Evolutionary conservation across 2,113 vertebrate species (phyloP).

Genomic region (Semnopithecus entellus): DNA sequence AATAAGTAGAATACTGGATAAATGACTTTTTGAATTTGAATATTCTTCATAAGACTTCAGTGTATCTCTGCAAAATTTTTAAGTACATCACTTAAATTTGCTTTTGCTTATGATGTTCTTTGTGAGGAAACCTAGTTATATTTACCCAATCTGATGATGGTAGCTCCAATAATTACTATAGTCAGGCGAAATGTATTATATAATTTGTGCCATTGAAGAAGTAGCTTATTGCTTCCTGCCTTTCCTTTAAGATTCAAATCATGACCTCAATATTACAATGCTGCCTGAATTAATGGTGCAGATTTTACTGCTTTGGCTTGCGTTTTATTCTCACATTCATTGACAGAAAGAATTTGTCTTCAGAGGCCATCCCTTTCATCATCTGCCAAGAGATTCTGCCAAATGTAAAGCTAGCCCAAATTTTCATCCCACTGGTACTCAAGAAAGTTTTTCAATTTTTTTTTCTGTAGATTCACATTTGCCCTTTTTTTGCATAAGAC

Average conservation of each 20-base stretch:
- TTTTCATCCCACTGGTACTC: conserved; percentile 28
- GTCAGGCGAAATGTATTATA: not conserved
- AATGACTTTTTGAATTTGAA: not conserved
- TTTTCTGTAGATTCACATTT: not conserved
- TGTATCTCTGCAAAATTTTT: not conserved
- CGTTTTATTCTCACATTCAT: not conserved
- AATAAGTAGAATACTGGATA: not conserved
- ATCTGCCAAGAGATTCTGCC: not conserved
- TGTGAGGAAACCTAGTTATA: not conserved
- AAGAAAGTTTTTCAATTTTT: not conserved
- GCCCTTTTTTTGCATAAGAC: not conserved
- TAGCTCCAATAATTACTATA: not conserved
- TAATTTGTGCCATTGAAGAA: not conserved
- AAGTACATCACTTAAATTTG: not conserved
- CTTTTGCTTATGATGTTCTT: not conserved
- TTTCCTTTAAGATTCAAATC: not conserved
- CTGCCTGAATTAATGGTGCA: not conserved
- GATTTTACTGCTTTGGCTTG: not conserved
- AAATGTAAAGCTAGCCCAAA: conserved; percentile 12
- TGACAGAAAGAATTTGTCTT: conserved; percentile 3
- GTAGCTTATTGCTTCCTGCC: not conserved
- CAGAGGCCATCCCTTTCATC: not conserved
- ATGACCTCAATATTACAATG: not conserved
- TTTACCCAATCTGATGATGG: not conserved
- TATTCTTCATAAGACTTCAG: not conserved